Conservation (phyloP, 2,113 vertebrate species). For the Neolamprologus variostigma region DNA sequence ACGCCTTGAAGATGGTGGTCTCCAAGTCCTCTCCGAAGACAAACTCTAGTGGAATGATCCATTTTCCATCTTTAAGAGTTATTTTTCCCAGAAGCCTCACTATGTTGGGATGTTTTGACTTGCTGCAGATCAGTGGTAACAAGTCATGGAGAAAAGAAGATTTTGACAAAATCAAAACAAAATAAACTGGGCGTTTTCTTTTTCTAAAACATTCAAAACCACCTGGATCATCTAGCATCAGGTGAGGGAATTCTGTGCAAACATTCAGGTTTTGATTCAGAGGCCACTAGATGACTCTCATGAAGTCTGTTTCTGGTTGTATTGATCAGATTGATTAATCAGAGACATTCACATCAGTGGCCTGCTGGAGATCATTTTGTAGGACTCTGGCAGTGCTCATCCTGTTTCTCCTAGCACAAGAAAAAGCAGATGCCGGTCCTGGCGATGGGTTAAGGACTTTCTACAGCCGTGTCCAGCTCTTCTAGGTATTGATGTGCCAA, state of each 20-base stretch:
- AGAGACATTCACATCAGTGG: neutral
- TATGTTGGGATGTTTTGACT: constrained; percentile 61
- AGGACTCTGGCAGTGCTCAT: fast-evolving
- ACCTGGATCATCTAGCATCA: neutral
- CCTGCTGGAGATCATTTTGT: neutral
- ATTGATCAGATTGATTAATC: neutral
- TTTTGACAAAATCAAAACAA: neutral
- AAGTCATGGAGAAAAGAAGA: neutral
- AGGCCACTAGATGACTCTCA: neutral
- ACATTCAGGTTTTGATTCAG: neutral
- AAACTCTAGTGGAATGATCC: constrained; percentile 72
- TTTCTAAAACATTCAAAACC: neutral
- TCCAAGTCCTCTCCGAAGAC: constrained; percentile 71
- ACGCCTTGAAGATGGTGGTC: constrained; percentile 62
- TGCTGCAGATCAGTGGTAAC: constrained; percentile 13
- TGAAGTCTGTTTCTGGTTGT: neutral
- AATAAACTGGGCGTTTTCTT: neutral
- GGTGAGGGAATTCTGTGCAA: fast-evolving
- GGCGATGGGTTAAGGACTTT: neutral
- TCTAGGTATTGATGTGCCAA: neutral
- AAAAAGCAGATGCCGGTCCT: neutral
- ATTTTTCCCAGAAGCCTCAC: constrained; percentile 69
- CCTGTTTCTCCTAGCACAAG: neutral
- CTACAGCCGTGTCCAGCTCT: fast-evolving
- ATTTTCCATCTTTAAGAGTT: constrained; percentile 45